Evolutionary conservation across 2,888 invertebrate genomes (phyloP).

Genomic region (Stegophylla sp.): DNA sequence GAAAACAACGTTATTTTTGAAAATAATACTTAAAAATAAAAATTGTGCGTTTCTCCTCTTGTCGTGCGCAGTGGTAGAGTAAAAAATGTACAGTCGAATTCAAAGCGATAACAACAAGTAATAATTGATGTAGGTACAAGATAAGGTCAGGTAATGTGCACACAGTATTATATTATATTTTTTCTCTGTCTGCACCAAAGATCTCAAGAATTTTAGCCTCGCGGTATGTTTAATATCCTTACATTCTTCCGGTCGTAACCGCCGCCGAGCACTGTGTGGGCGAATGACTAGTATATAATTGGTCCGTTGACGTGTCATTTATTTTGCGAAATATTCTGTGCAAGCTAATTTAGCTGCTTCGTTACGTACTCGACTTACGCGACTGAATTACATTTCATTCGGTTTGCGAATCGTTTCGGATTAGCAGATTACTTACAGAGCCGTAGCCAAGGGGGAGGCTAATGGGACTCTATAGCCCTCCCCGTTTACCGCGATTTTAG

Average conservation of each 20-base stretch:
- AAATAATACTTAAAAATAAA: too few relatives aligned
- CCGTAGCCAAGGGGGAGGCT: too few relatives aligned
- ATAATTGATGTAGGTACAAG: slow-evolving; percentile 9
- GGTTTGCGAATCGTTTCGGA: too few relatives aligned
- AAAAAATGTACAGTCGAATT: too few relatives aligned
- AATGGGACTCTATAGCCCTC: too few relatives aligned
- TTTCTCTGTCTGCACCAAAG: not conserved
- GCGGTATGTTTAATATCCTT: not conserved
- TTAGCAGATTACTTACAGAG: too few relatives aligned
- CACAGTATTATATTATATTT: not conserved
- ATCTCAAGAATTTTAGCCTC: not conserved
- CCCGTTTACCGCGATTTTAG: too few relatives aligned
- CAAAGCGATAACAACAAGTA: not conserved
- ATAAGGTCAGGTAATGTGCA: not conserved
- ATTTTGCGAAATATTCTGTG: slow-evolving; percentile 5
- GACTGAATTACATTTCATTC: slow-evolving; percentile 24
- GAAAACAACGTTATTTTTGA: too few relatives aligned
- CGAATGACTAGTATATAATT: not conserved
- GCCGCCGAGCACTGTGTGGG: not conserved
- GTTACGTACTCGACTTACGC: slow-evolving; percentile 7
- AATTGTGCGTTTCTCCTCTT: too few relatives aligned
- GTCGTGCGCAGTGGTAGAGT: too few relatives aligned
- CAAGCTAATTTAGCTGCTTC: slow-evolving; percentile 25
- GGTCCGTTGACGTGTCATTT: not conserved
- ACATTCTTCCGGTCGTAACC: slow-evolving; percentile 1